Conservation (phyloP, 2,888 invertebrate species). For the Cybosia mesomella region DNA sequence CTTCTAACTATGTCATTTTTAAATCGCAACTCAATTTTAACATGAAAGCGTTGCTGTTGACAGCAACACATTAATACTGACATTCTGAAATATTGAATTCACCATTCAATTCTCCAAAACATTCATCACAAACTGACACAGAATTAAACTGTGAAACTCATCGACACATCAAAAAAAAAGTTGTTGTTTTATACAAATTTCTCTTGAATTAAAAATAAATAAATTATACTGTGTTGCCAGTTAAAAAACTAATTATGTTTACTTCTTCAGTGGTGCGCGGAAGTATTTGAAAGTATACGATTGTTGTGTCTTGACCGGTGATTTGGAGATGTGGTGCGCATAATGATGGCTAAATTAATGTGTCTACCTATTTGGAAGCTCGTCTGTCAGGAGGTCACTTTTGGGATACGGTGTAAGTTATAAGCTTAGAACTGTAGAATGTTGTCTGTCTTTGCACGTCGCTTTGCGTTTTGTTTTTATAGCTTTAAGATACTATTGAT, state of each 20-base stretch:
- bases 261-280: conserved; percentile 29
- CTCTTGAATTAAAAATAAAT: conserved; percentile 13
- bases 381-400: conserved; percentile 57
- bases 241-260: conserved; percentile 25
- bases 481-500: too few species aligned
- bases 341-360: conserved; percentile 63
- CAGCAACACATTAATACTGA: neutral
- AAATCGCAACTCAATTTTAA: neutral
- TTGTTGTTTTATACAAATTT: conserved; percentile 5
- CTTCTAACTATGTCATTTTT: too few species aligned
- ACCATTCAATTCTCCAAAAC: neutral
- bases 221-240: conserved; percentile 6
- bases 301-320: conserved; percentile 35
- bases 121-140: conserved; percentile 9
- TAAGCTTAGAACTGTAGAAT: conserved; percentile 3
- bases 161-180: neutral
- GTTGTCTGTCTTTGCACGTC: neutral
- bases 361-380: conserved; percentile 65
- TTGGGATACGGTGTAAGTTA: conserved; percentile 28
- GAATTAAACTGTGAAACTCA: neutral
- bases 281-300: conserved; percentile 43
- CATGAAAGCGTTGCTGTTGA: neutral
- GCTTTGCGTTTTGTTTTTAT: too few species aligned
- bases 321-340: conserved; percentile 45
- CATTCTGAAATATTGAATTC: conserved; percentile 1